Evolutionary conservation across 2,888 invertebrate genomes (phyloP).

Genomic region (Chrysolina americana): DNA sequence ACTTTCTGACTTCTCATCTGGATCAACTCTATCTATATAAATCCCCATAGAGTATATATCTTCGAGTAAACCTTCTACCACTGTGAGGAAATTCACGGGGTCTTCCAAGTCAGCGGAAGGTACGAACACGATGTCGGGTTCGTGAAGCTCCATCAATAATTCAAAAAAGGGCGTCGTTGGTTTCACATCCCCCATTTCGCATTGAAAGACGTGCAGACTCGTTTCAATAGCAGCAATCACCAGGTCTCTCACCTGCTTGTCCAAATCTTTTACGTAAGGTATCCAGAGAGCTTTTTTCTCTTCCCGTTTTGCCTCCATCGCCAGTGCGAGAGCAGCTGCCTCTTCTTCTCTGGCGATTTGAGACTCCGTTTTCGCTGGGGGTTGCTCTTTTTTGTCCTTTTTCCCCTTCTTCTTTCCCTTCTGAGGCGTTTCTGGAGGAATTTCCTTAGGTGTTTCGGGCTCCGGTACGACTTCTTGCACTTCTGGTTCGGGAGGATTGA

Average conservation of each 20-base stretch:
- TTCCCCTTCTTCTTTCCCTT: conserved; percentile 39
- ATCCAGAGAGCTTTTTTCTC: conserved; percentile 61
- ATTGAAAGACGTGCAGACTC: conserved; percentile 72
- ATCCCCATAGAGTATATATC: conserved; percentile 85
- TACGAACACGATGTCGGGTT: conserved; percentile 80
- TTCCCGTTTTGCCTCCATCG: conserved; percentile 66
- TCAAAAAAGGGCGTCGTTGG: conserved; percentile 79
- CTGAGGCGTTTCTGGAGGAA: neutral
- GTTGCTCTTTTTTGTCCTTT: conserved; percentile 46
- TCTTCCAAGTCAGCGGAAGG: conserved; percentile 81
- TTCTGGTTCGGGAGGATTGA: conserved; percentile 35
- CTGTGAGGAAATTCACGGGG: conserved; percentile 77
- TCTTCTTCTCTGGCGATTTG: conserved; percentile 50
- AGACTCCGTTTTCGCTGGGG: conserved; percentile 54
- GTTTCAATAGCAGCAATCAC: conserved; percentile 40
- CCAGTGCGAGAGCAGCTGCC: conserved; percentile 68
- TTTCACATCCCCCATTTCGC: conserved; percentile 71
- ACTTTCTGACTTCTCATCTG: conserved; percentile 67
- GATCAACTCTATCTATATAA: conserved; percentile 77
- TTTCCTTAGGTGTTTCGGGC: neutral
- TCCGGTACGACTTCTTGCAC: conserved; percentile 23
- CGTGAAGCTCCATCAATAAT: conserved; percentile 80
- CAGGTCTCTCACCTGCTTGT: conserved; percentile 67
- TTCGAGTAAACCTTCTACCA: conserved; percentile 80
- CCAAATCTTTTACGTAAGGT: conserved; percentile 56